Percentiles rank a stretch among this genome's conserved stretches.
These are phyloP conservation scores for Dipodomys ordii DNA, from an alignment of 2,113 vertebrate species.

Conservation along the genomic window DNA sequence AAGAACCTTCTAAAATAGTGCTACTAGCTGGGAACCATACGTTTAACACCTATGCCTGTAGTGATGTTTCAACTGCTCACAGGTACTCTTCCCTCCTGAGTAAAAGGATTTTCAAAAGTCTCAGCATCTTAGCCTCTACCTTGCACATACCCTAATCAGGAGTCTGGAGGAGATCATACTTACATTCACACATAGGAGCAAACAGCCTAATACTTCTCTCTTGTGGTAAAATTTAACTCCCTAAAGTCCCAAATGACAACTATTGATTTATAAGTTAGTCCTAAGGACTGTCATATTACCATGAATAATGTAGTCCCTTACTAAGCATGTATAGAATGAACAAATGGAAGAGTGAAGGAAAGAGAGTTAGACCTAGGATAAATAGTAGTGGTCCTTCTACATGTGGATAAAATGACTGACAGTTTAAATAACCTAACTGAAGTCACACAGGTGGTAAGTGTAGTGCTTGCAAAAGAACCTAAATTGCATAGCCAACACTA, in stretches of 20 bases:
- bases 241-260: neutral
- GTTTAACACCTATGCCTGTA: too few species aligned
- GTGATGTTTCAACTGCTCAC: too few species aligned
- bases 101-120: conserved; percentile 22
- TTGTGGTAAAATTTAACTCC: neutral
- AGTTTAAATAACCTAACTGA: neutral
- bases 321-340: neutral
- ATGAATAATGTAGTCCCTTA: neutral
- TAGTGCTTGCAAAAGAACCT: neutral
- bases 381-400: neutral
- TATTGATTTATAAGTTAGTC: conserved; percentile 26
- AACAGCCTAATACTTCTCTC: neutral
- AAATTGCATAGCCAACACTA: neutral
- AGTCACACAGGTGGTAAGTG: neutral
- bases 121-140: neutral
- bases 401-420: neutral
- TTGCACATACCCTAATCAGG: neutral
- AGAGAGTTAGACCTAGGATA: neutral
- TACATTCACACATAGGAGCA: neutral
- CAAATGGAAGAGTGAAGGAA: conserved; percentile 2
- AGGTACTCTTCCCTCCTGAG: neutral
- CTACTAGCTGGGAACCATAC: too few species aligned
- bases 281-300: neutral
- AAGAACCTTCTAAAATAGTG: too few species aligned
- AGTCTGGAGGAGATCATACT: neutral